A percentile compares a stretch with the other conserved stretches of the same genome.
These are phyloP conservation scores for Drosophila nebulosa DNA, from an alignment of 1,140 invertebrate species.

Conservation along the genomic window DNA sequence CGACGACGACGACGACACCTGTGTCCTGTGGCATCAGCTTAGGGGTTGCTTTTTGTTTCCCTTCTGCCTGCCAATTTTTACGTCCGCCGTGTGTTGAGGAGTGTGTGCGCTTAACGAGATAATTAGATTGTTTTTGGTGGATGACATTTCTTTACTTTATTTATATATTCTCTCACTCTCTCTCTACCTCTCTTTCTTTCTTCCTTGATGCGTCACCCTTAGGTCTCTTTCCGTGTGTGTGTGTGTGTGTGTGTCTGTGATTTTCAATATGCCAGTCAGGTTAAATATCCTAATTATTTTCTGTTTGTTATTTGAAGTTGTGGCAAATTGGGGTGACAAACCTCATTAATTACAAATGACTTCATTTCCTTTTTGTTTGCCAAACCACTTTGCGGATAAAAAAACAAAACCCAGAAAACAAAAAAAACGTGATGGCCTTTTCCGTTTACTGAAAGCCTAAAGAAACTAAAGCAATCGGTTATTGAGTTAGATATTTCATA, in stretches of 20 bases:
- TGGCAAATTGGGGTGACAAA: slow-evolving; percentile 77
- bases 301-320: slow-evolving; percentile 54
- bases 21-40: not conserved
- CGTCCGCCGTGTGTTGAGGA: not conserved
- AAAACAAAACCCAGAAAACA: not conserved
- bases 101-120: slow-evolving; percentile 72
- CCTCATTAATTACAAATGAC: slow-evolving; percentile 80
- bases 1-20: not conserved
- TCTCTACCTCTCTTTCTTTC: slow-evolving; percentile 2
- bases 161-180: slow-evolving; percentile 18
- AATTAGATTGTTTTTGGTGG: slow-evolving; percentile 74
- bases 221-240: not conserved
- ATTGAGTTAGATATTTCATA: too few species aligned
- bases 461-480: too few species aligned
- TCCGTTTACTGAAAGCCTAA: not conserved
- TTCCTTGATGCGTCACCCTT: slow-evolving; percentile 38
- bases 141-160: slow-evolving; percentile 33
- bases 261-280: slow-evolving; percentile 70
- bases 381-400: slow-evolving; percentile 14
- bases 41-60: slow-evolving; percentile 17
- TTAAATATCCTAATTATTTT: slow-evolving; percentile 26
- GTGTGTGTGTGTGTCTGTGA: slow-evolving; percentile 31
- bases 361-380: slow-evolving; percentile 70
- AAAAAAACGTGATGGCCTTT: not conserved
- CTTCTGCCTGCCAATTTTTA: slow-evolving; percentile 26